These are phyloP conservation scores for Schlechtendalia chinensis DNA, from an alignment of 1,140 invertebrate species.

Conservation along the genomic window DNA sequence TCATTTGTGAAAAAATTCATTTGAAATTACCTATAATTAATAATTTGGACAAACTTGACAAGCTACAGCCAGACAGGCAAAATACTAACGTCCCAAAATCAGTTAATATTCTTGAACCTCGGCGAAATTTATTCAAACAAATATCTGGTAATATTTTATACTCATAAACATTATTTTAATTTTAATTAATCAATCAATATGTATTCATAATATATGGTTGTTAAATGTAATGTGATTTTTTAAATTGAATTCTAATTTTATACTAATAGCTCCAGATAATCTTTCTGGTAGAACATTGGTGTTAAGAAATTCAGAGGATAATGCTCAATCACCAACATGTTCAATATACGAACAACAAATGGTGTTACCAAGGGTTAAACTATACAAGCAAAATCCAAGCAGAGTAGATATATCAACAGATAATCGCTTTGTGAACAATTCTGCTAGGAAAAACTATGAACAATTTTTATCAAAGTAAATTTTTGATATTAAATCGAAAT, in stretches of 20 bases:
- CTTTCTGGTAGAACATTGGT: not conserved
- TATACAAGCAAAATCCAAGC: constrained; percentile 4
- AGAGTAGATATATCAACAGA: not conserved
- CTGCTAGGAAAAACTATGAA: constrained; percentile 37
- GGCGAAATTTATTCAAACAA: not conserved
- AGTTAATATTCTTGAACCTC: not conserved
- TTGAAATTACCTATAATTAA: constrained; percentile 11
- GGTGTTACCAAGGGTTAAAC: constrained; percentile 3
- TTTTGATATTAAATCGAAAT: not conserved
- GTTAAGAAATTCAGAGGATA: not conserved
- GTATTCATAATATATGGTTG: no score
- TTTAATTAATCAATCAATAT: no score
- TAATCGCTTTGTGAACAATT: constrained; percentile 8
- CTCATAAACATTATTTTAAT: not conserved
- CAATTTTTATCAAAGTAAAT: constrained; percentile 43
- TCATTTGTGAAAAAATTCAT: constrained; percentile 28
- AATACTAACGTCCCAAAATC: not conserved
- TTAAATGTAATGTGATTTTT: no score
- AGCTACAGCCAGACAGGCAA: not conserved
- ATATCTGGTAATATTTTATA: constrained; percentile 12
- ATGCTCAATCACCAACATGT: not conserved
- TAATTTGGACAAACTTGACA: not conserved
- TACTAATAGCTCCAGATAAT: constrained; percentile 6
- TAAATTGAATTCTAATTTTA: not conserved
- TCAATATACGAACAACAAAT: not conserved